Evolutionary conservation across 2,888 invertebrate species (phyloP).

Genomic region (Petrolisthes cinctipes): DNA sequence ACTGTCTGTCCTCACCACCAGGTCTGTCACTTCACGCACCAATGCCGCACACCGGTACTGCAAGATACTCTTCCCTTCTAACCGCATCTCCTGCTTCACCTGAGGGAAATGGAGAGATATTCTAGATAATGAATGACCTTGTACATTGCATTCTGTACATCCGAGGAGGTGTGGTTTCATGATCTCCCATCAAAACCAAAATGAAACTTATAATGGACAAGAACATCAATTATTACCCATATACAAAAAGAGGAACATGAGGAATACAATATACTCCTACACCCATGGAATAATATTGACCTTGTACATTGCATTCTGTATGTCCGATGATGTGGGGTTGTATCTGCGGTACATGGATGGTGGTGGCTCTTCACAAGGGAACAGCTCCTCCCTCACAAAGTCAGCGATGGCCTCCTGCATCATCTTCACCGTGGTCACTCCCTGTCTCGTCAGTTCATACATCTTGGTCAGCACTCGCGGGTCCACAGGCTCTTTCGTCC

Average conservation of each 20-base stretch:
- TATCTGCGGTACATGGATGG: conserved; percentile 60
- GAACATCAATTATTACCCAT: background rate
- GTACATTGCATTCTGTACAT: conserved; percentile 62
- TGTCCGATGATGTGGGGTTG: conserved; percentile 60
- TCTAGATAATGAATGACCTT: conserved; percentile 28
- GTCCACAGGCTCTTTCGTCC: conserved; percentile 63
- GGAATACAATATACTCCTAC: too few relatives aligned
- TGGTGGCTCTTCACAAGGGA: conserved; percentile 51
- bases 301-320: conserved; percentile 63
- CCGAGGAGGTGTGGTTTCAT: conserved; percentile 58
- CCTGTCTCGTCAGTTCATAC: conserved; percentile 46
- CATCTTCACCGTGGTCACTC: conserved; percentile 54
- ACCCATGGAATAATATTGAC: background rate
- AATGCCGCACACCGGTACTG: conserved; percentile 55
- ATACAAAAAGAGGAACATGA: background rate
- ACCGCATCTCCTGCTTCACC: conserved; percentile 53
- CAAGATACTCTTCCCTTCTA: conserved; percentile 50
- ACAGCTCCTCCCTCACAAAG: conserved; percentile 57
- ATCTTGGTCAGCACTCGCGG: conserved; percentile 54
- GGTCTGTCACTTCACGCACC: conserved; percentile 47
- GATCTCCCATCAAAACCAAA: conserved; percentile 7
- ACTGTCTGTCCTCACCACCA: conserved; percentile 51
- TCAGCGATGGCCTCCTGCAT: conserved; percentile 52
- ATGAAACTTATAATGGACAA: background rate
- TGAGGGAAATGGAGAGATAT: background rate